Evolutionary conservation across 64 coral and sea anemone genomes (phyloP).

Genomic region (Pocillopora damicornis): DNA sequence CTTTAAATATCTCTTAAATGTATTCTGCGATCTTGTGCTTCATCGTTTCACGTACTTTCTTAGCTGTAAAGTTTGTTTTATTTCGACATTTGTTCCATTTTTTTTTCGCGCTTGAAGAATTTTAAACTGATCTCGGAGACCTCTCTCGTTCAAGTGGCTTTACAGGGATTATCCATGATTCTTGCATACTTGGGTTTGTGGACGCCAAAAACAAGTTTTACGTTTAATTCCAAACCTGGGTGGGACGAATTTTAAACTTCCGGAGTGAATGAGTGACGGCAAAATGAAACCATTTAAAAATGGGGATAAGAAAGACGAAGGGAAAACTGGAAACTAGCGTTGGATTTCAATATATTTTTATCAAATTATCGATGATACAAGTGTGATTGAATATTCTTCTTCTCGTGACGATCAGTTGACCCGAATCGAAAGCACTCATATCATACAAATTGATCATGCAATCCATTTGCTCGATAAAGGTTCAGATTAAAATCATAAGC

Average conservation of each 20-base stretch:
- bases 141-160: not conserved
- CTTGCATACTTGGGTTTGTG: not conserved
- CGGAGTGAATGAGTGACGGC: not conserved
- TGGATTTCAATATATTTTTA: not conserved
- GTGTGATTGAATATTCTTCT: not conserved
- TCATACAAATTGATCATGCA: not conserved
- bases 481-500: not conserved
- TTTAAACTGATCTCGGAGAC: too few species aligned
- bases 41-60: too few species aligned
- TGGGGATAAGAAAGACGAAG: not conserved
- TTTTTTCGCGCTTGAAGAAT: not conserved
- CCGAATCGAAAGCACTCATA: not conserved
- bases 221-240: not conserved
- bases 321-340: not conserved
- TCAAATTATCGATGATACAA: not conserved
- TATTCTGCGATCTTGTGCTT: too few species aligned
- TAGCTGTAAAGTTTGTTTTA: not conserved
- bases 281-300: not conserved
- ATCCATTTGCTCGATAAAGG: not conserved
- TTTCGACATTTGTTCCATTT: not conserved
- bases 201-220: not conserved
- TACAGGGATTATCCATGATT: not conserved
- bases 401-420: not conserved
- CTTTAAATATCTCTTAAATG: too few species aligned
- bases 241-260: not conserved